A percentile compares a stretch with the other conserved stretches of the same genome.
Evolutionary conservation across 1,140 invertebrate species (phyloP).

Genomic region (Mactra quadrangularis): DNA sequence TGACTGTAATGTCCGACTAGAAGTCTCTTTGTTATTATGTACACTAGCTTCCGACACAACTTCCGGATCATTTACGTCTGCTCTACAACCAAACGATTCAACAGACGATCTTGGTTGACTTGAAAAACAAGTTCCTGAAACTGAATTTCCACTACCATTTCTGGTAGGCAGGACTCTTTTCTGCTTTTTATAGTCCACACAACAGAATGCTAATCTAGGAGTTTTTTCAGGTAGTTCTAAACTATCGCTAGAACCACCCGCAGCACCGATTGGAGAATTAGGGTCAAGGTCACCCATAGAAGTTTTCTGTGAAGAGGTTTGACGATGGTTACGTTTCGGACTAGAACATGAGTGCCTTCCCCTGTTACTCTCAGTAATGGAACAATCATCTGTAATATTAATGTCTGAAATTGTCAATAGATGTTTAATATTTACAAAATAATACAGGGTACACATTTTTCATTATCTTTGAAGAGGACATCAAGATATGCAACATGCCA

Average conservation of each 20-base stretch:
- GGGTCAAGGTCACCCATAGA: neutral
- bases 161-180: constrained; percentile 26
- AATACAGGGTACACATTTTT: too few species aligned
- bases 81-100: neutral
- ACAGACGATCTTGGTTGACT: too few species aligned
- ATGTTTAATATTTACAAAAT: too few species aligned
- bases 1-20: constrained; percentile 14
- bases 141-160: neutral
- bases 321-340: constrained; percentile 43
- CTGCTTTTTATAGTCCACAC: constrained; percentile 59
- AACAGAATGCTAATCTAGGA: constrained; percentile 39
- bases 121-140: too few species aligned
- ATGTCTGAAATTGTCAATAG: too few species aligned
- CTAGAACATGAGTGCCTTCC: neutral
- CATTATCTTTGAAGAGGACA: too few species aligned
- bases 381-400: too few species aligned
- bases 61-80: neutral
- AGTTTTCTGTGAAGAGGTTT: neutral
- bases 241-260: neutral
- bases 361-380: too few species aligned
- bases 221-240: constrained; percentile 14
- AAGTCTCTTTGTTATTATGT: neutral
- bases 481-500: too few species aligned
- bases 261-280: neutral
- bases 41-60: neutral